Percentiles rank a stretch among this genome's conserved stretches.
These are phyloP conservation scores for Drosophila parabipectinata DNA, from an alignment of 1,140 invertebrate genomes.

Conservation along the genomic window DNA sequence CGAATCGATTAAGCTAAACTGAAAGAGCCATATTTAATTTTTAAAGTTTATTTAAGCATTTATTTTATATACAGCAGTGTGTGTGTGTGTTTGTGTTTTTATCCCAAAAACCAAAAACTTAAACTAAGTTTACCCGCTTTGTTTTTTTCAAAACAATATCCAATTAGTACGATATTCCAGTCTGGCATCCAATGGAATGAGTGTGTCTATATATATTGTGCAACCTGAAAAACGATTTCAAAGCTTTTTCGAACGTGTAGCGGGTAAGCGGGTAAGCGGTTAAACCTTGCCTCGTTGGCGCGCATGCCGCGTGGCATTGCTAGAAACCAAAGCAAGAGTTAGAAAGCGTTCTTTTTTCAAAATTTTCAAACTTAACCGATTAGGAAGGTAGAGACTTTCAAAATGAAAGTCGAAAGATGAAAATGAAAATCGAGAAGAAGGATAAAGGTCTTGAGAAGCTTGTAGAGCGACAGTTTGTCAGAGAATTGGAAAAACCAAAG, in stretches of 20 bases:
- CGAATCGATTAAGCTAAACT: constrained; percentile 1
- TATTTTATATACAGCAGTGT: constrained; percentile 60
- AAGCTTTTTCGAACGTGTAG: constrained; percentile 16
- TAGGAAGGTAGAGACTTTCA: neutral
- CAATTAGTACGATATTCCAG: neutral
- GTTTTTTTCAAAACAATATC: neutral
- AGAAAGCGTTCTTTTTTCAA: constrained; percentile 16
- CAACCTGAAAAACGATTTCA: constrained; percentile 26
- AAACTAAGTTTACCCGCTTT: constrained; percentile 31
- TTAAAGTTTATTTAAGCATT: constrained; percentile 64
- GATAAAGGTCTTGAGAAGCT: neutral
- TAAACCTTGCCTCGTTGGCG: constrained; percentile 64
- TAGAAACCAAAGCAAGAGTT: constrained; percentile 70
- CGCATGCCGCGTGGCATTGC: constrained; percentile 72
- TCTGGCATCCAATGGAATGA: neutral
- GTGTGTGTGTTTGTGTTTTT: constrained; percentile 16
- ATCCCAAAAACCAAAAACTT: constrained; percentile 48
- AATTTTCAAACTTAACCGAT: neutral
- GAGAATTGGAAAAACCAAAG: neutral
- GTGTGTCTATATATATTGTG: constrained; percentile 1
- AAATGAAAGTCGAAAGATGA: neutral
- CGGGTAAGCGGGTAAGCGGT: constrained; percentile 41
- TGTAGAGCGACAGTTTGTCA: neutral
- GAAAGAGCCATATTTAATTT: constrained; percentile 16
- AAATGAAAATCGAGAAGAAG: neutral